Conservation (phyloP, 2,888 invertebrate genomes). For the Orthonevra nobilis region DNA sequence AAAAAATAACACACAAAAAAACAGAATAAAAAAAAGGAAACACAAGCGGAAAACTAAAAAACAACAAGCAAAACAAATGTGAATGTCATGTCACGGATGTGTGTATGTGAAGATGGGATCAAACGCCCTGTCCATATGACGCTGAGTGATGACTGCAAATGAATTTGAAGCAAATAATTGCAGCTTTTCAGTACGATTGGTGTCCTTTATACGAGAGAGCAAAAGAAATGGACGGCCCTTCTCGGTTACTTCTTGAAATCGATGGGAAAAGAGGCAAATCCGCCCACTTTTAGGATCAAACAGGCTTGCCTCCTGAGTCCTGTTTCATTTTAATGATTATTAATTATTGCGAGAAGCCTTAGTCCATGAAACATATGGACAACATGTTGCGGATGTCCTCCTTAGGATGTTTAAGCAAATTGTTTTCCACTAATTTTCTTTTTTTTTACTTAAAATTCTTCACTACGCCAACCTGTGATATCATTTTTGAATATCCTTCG, state of each 20-base stretch:
- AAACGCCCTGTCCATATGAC: slow-evolving; percentile 69
- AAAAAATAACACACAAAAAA: no score
- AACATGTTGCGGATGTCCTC: slow-evolving; percentile 46
- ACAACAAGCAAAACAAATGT: slow-evolving; percentile 49
- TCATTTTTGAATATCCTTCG: slow-evolving; percentile 52
- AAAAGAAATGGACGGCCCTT: slow-evolving; percentile 43
- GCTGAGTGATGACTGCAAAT: slow-evolving; percentile 69
- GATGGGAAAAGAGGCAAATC: slow-evolving; percentile 39
- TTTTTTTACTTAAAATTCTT: slow-evolving; percentile 54
- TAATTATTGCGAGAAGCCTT: slow-evolving; percentile 60
- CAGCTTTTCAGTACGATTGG: slow-evolving; percentile 61
- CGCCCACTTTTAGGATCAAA: slow-evolving; percentile 62
- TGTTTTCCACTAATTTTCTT: neutral
- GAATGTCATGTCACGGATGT: slow-evolving; percentile 56
- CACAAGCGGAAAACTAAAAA: slow-evolving; percentile 32
- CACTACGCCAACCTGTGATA: slow-evolving; percentile 20
- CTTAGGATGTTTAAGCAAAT: neutral
- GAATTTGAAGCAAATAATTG: slow-evolving; percentile 69
- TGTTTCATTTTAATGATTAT: slow-evolving; percentile 69
- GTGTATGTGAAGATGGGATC: slow-evolving; percentile 61
- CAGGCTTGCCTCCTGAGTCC: slow-evolving; percentile 27
- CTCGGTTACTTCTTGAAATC: slow-evolving; percentile 22
- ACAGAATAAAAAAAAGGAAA: slow-evolving; percentile 24
- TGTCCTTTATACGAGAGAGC: slow-evolving; percentile 52
- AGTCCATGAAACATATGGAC: slow-evolving; percentile 45